Conservation (phyloP, 2,888 invertebrate species). For the Parthenolecanium corni region DNA sequence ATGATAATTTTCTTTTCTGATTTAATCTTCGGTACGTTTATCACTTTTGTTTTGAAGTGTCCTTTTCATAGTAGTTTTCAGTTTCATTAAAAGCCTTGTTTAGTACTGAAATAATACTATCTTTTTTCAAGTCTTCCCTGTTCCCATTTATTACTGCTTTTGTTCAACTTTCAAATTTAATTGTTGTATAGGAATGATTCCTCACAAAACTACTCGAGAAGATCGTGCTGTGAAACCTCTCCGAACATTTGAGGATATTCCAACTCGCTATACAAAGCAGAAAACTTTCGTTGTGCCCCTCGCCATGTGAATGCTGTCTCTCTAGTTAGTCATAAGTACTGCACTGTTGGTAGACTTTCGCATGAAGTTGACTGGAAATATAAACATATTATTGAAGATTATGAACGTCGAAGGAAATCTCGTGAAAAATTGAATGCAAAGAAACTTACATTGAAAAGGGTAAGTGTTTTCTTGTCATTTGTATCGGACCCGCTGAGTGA, state of each 20-base stretch:
- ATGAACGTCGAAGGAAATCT: slow-evolving; percentile 74
- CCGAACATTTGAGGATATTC: slow-evolving; percentile 92
- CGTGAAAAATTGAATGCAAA: slow-evolving; percentile 30
- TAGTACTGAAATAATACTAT: too few relatives aligned
- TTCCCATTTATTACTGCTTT: too few relatives aligned
- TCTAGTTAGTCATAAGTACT: slow-evolving; percentile 97
- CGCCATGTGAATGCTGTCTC: slow-evolving; percentile 83
- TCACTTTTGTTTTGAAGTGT: too few relatives aligned
- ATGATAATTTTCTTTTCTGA: too few relatives aligned
- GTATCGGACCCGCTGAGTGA: slow-evolving; percentile 31
- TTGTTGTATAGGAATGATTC: slow-evolving; percentile 89
- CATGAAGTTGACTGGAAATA: slow-evolving; percentile 99
- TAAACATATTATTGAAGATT: slow-evolving; percentile 84
- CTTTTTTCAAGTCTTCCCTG: too few relatives aligned
- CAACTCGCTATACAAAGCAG: slow-evolving; percentile 91
- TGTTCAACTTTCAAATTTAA: too few relatives aligned
- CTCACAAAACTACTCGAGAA: slow-evolving; percentile 94
- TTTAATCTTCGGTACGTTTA: too few relatives aligned
- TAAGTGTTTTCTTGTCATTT: slow-evolving; percentile 2
- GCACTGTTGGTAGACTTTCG: slow-evolving; percentile 87
- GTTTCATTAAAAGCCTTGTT: too few relatives aligned
- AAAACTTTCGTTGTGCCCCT: slow-evolving; percentile 92
- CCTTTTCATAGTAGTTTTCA: too few relatives aligned
- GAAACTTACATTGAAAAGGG: slow-evolving; percentile 29
- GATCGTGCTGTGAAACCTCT: slow-evolving; percentile 81